Conservation (phyloP, 2,888 invertebrate genomes). For the Halictus quadricinctus region DNA sequence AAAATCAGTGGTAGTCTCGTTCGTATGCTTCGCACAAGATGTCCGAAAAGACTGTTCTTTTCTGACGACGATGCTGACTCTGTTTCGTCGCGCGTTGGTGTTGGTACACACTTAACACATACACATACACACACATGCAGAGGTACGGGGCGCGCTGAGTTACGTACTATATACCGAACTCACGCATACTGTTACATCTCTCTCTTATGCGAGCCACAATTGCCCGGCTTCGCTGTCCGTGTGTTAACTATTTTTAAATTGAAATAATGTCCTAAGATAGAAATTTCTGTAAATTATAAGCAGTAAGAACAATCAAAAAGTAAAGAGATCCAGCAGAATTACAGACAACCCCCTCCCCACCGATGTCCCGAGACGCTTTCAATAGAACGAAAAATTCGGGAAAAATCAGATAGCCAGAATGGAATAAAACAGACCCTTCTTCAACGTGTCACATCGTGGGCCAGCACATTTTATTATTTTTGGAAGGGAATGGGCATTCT, state of each 20-base stretch:
- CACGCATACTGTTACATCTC: too few relatives aligned
- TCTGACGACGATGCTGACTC: too few relatives aligned
- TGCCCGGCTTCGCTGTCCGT: too few relatives aligned
- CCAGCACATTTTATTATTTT: not conserved
- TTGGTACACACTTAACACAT: too few relatives aligned
- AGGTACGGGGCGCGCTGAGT: not conserved
- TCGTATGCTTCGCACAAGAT: not conserved
- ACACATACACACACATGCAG: too few relatives aligned
- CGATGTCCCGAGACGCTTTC: not conserved
- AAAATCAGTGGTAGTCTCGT: not conserved
- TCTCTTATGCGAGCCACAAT: too few relatives aligned
- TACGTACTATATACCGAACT: not conserved
- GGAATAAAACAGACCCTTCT: too few relatives aligned
- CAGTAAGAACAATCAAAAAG: not conserved
- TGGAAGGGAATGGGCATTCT: not conserved
- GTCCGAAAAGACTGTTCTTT: not conserved
- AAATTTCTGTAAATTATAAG: not conserved
- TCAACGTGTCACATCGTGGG: too few relatives aligned
- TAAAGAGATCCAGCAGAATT: not conserved
- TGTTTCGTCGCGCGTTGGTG: not conserved
- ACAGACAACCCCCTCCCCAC: not conserved
- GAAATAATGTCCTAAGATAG: not conserved
- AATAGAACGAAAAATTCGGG: not conserved
- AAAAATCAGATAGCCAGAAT: not conserved
- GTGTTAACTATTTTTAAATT: not conserved